Evolutionary conservation across 2,113 vertebrate genomes (phyloP).

Genomic region (Ctenomys sociabilis): DNA sequence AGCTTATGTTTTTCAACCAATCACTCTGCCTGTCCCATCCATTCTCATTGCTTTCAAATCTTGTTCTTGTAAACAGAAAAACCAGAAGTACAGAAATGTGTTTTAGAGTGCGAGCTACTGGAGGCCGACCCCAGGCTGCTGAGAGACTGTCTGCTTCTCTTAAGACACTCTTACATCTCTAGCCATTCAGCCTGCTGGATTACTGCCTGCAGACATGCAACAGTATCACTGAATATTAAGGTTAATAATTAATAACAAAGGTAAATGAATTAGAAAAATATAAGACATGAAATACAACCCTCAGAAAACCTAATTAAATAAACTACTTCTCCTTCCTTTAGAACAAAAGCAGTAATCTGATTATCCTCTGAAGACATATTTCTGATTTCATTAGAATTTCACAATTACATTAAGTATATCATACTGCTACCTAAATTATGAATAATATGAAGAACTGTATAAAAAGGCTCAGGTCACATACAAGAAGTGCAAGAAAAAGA

Average conservation of each 20-base stretch:
- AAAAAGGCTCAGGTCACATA: neutral
- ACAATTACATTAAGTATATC: slow-evolving; percentile 35
- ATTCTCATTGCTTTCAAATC: slow-evolving; percentile 23
- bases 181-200: neutral
- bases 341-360: slow-evolving; percentile 50
- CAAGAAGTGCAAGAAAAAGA: neutral
- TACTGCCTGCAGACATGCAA: neutral
- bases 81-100: neutral
- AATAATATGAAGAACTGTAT: neutral
- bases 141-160: neutral
- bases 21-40: neutral
- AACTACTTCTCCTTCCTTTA: slow-evolving; percentile 11
- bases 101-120: neutral
- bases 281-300: neutral
- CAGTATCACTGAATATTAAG: neutral
- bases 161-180: neutral
- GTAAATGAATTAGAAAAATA: slow-evolving; percentile 32
- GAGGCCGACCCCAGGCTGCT: neutral
- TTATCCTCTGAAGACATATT: neutral
- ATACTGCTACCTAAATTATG: neutral
- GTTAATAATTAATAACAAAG: neutral
- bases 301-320: slow-evolving; percentile 36
- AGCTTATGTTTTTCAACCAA: neutral
- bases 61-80: slow-evolving; percentile 45
- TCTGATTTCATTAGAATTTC: slow-evolving; percentile 19